Base-by-base conservation (phyloP, 2,797 vertebrate genomes). In the Merluccius polli region DNA sequence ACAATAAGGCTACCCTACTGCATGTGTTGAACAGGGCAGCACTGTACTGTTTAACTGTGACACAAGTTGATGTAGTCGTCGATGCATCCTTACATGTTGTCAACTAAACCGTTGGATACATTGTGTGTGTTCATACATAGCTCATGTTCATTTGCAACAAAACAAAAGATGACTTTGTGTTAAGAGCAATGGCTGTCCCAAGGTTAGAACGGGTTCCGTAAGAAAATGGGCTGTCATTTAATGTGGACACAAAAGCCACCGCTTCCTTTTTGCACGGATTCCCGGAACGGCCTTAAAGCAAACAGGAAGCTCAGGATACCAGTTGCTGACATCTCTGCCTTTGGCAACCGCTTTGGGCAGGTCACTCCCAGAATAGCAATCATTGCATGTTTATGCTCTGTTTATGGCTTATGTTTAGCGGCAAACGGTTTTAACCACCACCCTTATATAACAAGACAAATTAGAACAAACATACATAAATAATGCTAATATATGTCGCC, bases 311-410 rank as follows among this genome's bases (percentile, higher is more conserved):
- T 70, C 32, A 72, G 68, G 63, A n/a, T 38, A 68, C 41, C 7
- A 29, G 79, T 71, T 71, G 80, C 79, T 77, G 82, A 81, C 77
- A 74, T 76, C 74, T 27, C 70, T 75, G 73, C 79, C 78, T 74
- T 75, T 27, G 76, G 31, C 29, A 21, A 32, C 76, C 71, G 70
- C 33, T 35, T 21, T 33, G 78, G 32, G 77, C n/a, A 44, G 59
- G n/a, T 73, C 67, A 44, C 69, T 71, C 71, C 30, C 70, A 38
- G 77, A 82, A 79, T 48, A 73, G 74, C 65, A 77, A 35, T 68
- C 30, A 75, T 38, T 79, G 78, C 78, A 79, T 86, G 83, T 77
- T 81, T 8, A 69, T 1, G 29, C 59, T 27, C 59, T 63, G 59
- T 63, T 63, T 27, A 63, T 63, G n/a, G 59, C 59, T 63, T 32